Evolutionary conservation across 1,140 invertebrate genomes (phyloP), one percentile per base, ranked within the genome.

Genomic region (Scaptomyza hsui): DNA sequence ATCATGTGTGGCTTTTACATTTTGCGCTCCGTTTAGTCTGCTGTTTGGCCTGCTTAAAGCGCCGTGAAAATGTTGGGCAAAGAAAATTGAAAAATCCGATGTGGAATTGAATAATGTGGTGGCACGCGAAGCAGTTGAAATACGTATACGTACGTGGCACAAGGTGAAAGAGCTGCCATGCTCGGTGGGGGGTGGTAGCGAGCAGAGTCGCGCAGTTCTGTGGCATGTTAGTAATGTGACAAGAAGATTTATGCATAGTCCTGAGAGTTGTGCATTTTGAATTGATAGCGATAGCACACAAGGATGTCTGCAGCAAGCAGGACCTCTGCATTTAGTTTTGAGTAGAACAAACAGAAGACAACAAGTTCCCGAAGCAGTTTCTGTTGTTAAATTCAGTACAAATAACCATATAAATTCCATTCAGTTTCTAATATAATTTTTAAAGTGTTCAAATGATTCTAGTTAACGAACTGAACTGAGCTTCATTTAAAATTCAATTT

Each of bases 11-110:
- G 68, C 81, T 77, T 80, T 83, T 62, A 62, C 63, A 72, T 80
- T 68, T 77, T 65, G 18, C 57, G 49, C 26, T 51, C 37, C 37
- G 67, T 75, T 78, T 61, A 65, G 41, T 49, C 48, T 41, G 24
- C 51, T 60, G 53, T 72, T 72, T 72, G 70, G 77, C 52, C 62
- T 86, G 82, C 62, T 81, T 85, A 85, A 85, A 88, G 81, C 53
- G 62, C 77, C 77, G 71, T 81, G 73, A 88, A 88, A 86, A 88
- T 60, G 61, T 57, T 56, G 44, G 57, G 55, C 0, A 68, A 75
- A 71, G 82, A 86, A 75, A 86, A 77, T 86, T 86, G 77, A 85
- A 86, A 86, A 80, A 86, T 74, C 72, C 57, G 65, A 64, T 63
- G 74, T 69, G 64, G 57, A 80, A 77, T 79, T 85, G 80, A 83